Conservation (phyloP, 2,888 invertebrate genomes). For the Cecidostiba fungosa region DNA sequence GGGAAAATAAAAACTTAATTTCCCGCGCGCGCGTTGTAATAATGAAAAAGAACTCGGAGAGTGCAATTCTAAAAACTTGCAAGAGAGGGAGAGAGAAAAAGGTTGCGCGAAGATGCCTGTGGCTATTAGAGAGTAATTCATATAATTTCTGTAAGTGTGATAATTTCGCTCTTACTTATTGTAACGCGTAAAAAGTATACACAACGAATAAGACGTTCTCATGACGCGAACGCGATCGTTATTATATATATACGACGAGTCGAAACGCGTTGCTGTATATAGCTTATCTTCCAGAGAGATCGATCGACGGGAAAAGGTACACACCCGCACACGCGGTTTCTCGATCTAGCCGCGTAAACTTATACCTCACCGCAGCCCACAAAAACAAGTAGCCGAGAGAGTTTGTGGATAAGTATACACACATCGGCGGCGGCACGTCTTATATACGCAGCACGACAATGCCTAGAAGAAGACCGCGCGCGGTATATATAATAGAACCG, state of each 20-base stretch:
- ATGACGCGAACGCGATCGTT: neutral
- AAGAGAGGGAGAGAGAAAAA: neutral
- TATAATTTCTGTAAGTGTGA: conserved; percentile 46
- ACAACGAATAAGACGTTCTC: neutral
- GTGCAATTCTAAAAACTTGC: conserved; percentile 29
- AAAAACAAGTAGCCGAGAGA: conserved; percentile 23
- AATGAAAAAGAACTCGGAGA: conserved; percentile 34
- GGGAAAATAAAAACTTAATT: neutral
- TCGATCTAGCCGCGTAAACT: conserved; percentile 71
- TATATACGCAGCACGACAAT: conserved; percentile 33
- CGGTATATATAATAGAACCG: conserved; percentile 16
- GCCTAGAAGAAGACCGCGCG: conserved; percentile 7
- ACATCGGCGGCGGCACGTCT: neutral
- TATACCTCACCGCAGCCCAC: conserved; percentile 65
- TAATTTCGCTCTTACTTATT: conserved; percentile 48
- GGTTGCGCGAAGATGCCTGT: conserved; percentile 18
- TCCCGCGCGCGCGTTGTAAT: neutral
- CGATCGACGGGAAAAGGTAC: conserved; percentile 58
- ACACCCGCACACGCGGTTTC: conserved; percentile 65
- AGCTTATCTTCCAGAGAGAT: conserved; percentile 33
- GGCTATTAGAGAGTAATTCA: conserved; percentile 48
- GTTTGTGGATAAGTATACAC: neutral
- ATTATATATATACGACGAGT: neutral
- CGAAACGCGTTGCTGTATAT: neutral
- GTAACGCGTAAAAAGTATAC: neutral